Conservation (phyloP, 2,888 invertebrate genomes). For the Volucella bombylans region DNA sequence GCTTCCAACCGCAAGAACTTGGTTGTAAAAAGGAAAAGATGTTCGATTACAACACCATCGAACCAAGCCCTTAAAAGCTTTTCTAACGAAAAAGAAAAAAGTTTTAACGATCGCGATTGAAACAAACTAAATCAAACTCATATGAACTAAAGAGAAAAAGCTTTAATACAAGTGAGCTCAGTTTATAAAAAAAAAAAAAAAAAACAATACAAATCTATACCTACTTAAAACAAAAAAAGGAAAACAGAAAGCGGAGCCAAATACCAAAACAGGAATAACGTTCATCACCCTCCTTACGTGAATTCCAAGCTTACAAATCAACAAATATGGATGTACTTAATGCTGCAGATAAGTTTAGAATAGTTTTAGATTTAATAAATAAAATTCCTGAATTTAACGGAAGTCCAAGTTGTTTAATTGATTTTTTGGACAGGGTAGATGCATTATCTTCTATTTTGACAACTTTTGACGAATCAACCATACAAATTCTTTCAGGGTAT, state of each 20-base stretch:
- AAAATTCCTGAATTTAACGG: conserved; percentile 44
- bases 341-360: too few relatives aligned
- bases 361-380: conserved; percentile 42
- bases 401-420: conserved; percentile 16
- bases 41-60: neutral
- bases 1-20: neutral
- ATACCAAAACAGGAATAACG: neutral
- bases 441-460: conserved; percentile 17
- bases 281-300: neutral
- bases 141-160: too few relatives aligned
- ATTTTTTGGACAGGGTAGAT: conserved; percentile 42
- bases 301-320: conserved; percentile 1
- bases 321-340: conserved; percentile 14
- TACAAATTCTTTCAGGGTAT: conserved; percentile 29
- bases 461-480: conserved; percentile 5
- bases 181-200: too few relatives aligned
- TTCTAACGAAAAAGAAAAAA: neutral
- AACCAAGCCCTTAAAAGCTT: neutral
- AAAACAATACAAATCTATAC: too few relatives aligned
- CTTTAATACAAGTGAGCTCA: too few relatives aligned
- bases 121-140: neutral
- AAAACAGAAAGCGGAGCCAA: too few relatives aligned
- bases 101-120: neutral
- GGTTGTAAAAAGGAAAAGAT: neutral
- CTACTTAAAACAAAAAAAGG: too few relatives aligned